Percentiles rank a stretch among this genome's conserved stretches.
phyloP scores from a whole-genome alignment of 1,140 invertebrate genomes.

The Rhizoglyphus robini region DNA sequence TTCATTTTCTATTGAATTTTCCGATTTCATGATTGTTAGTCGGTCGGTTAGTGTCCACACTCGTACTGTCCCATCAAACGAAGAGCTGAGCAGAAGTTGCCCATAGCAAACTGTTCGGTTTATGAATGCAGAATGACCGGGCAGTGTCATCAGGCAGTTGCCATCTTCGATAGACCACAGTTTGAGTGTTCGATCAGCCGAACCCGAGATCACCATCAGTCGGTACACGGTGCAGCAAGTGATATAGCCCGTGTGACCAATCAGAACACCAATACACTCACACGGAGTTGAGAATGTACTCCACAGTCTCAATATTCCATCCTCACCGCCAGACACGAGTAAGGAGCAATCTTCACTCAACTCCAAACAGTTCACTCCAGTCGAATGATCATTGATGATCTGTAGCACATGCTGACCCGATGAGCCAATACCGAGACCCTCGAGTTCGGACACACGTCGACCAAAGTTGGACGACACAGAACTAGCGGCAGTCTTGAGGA shows the following conservation, averaged over 20 bases:
- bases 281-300: conserved; percentile 38
- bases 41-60: conserved; percentile 38
- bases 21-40: conserved; percentile 27
- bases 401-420: not conserved
- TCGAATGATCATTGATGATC: conserved; percentile 3
- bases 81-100: conserved; percentile 41
- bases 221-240: conserved; percentile 40
- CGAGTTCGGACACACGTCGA: no score
- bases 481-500: not conserved
- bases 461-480: not conserved
- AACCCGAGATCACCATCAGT: conserved; percentile 40
- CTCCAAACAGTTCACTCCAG: conserved; percentile 39
- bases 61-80: conserved; percentile 40
- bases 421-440: no score
- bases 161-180: conserved; percentile 44
- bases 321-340: conserved; percentile 42
- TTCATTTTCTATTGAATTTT: conserved; percentile 3
- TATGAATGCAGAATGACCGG: conserved; percentile 39
- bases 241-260: conserved; percentile 30
- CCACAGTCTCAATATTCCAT: conserved; percentile 40
- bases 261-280: conserved; percentile 41
- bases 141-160: conserved; percentile 37
- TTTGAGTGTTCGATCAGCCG: conserved; percentile 40
- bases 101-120: conserved; percentile 41
- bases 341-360: conserved; percentile 43